A percentile compares a stretch with the other conserved stretches of the same genome.
Evolutionary conservation across 1,140 invertebrate genomes (phyloP).

Genomic region (Nasonia vitripennis): DNA sequence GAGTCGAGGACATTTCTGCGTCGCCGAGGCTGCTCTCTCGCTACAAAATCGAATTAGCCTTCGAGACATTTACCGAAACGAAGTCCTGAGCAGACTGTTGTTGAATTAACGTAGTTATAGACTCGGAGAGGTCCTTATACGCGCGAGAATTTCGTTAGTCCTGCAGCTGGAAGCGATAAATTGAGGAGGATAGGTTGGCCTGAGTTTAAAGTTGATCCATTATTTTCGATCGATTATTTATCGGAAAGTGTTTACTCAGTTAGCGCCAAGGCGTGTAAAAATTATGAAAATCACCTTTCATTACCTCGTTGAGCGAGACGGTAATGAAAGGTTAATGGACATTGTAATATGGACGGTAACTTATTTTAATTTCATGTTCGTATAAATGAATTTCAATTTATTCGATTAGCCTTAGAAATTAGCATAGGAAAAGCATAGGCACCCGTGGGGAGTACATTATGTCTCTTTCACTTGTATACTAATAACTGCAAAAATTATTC

Average conservation of each 20-base stretch:
- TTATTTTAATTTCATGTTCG: neutral
- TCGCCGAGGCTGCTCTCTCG: conserved; percentile 53
- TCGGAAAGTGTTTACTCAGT: neutral
- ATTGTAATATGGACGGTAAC: neutral
- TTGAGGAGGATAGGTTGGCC: neutral
- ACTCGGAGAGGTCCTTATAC: neutral
- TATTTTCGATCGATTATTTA: too few relatives aligned
- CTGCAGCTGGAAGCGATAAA: neutral
- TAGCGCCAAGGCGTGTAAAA: neutral
- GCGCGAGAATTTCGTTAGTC: conserved; percentile 4
- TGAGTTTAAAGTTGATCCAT: too few relatives aligned
- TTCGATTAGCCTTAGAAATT: neutral
- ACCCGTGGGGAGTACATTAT: neutral
- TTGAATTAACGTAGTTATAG: conserved; percentile 19
- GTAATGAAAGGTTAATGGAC: neutral
- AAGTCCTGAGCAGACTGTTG: conserved; percentile 6
- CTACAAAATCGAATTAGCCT: conserved; percentile 55
- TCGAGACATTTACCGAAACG: conserved; percentile 43
- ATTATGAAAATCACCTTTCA: neutral
- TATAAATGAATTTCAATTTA: neutral
- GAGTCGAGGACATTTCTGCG: conserved; percentile 37
- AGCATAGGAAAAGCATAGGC: neutral
- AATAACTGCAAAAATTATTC: neutral
- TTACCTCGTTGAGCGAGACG: neutral
- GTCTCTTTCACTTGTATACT: neutral